Base-by-base conservation (phyloP, 1,140 invertebrate genomes). In the Centruroides sculpturatus region DNA sequence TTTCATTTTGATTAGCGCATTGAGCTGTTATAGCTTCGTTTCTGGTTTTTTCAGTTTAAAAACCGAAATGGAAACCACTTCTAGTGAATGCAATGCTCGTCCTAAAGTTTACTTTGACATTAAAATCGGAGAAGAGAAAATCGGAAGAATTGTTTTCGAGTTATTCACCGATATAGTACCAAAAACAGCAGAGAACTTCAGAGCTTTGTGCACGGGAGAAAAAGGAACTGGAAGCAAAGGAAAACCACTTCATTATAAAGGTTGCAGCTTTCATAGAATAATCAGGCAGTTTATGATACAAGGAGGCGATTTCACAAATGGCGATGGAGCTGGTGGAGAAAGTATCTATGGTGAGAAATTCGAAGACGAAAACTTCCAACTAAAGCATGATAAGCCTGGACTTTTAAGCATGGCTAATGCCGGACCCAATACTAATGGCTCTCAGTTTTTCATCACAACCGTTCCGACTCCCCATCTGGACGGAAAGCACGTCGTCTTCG, bases 371-470 rank as follows among this genome's bases (percentile, higher is more conserved):
- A 90, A 89, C 72, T 93, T 94, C 71, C 72, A 71, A 35, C 67
- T 90, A 57, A 78, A 77, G 72, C 81, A 82, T 69, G 78, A 78
- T 73, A 74, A 77, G 36, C 78, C 80, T 41, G 80, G 80, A 4
- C 79, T 86, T 5, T 73, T 97, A 3, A 91, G 89, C 64, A 94
- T 95, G 89, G 89, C 88, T 1, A 97, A 96, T 74, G 80, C 82
- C 67, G 92, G 92, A 12, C 83, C 83, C 3, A 81, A 96, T 71
- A 87, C 86, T 50, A 97, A 96, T 70, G 89, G 85, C 59, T 94
- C 89, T 7, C 93, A 98, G 75, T 98, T 98, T 76, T 93, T 95
- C 68, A 89, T 98, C 34, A 92, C 91, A 4, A 81, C 85, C 11
- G 85, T 83, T 0, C 81, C 85, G 5, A 89, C 88, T 67, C 77